These are phyloP conservation scores for Corella eumyota DNA, from an alignment of 23 tunicate genomes.

Conservation along the genomic window DNA sequence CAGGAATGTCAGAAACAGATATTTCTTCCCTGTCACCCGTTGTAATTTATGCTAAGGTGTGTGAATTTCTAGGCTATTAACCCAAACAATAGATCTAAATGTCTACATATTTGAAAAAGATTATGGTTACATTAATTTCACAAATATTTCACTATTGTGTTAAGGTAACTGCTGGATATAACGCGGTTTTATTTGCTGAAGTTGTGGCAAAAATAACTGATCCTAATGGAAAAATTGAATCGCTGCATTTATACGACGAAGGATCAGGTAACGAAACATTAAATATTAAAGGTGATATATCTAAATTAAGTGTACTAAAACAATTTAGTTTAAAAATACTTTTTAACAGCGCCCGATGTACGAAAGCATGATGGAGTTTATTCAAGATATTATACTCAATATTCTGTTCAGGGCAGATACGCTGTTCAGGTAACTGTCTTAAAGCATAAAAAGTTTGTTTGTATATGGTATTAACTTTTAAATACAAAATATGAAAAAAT, in stretches of 20 bases:
- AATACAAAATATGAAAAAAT: too few species aligned
- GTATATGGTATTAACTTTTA: not conserved
- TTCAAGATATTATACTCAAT: constrained; percentile 35
- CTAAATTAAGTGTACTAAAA: too few species aligned
- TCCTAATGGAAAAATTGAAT: not conserved
- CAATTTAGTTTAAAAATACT: not conserved
- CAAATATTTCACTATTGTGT: too few species aligned
- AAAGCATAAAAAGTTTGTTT: not conserved
- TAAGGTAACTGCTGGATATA: constrained; percentile 41
- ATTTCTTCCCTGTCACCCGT: constrained; percentile 15
- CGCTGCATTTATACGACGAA: constrained; percentile 23
- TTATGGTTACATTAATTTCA: too few species aligned
- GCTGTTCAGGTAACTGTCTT: constrained; percentile 37
- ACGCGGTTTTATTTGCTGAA: constrained; percentile 24
- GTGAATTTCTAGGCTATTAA: too few species aligned
- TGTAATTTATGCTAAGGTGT: constrained; percentile 55
- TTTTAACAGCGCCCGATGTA: constrained; percentile 26
- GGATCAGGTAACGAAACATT: constrained; percentile 28
- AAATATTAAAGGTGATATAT: not conserved
- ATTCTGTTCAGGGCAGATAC: constrained; percentile 16
- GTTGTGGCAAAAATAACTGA: constrained; percentile 24
- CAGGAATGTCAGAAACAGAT: constrained; percentile 29
- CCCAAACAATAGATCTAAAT: too few species aligned
- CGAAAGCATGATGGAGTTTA: constrained; percentile 40
- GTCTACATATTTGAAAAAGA: too few species aligned